phyloP scores from a whole-genome alignment of 2,113 vertebrate genomes.

The Triplophysa rosa region DNA sequence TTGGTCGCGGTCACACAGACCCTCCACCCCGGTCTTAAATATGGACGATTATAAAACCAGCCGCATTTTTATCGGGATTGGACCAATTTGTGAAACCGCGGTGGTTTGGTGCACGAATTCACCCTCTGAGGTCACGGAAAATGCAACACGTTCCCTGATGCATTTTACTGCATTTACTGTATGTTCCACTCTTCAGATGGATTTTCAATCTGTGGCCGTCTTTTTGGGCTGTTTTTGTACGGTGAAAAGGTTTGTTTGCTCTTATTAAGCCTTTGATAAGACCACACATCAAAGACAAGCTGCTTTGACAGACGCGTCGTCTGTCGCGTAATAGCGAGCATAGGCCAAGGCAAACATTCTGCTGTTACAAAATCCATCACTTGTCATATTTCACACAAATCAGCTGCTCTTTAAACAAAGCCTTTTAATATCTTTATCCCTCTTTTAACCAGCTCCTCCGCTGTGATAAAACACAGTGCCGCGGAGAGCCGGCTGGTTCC shows the following conservation, averaged over 20 bases:
- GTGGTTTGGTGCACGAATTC: conserved; percentile 55
- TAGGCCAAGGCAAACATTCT: conserved; percentile 46
- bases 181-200: conserved; percentile 62
- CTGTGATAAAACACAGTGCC: conserved; percentile 29
- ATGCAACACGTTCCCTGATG: conserved; percentile 60
- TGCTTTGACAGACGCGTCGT: conserved; percentile 39
- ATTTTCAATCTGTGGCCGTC: conserved; percentile 70
- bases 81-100: conserved; percentile 61
- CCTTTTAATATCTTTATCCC: conserved; percentile 48
- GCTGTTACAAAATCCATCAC: conserved; percentile 50
- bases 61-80: conserved; percentile 49
- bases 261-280: conserved; percentile 37
- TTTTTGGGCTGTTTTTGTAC: conserved; percentile 24
- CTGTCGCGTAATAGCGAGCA: conserved; percentile 19
- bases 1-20: conserved; percentile 3
- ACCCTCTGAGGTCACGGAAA: conserved; percentile 65
- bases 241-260: conserved; percentile 22
- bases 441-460: conserved; percentile 48
- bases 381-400: conserved; percentile 39
- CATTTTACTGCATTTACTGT: conserved; percentile 61
- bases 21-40: conserved; percentile 29
- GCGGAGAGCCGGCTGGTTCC: conserved; percentile 6
- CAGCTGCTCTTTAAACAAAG: conserved; percentile 52
- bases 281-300: conserved; percentile 34
- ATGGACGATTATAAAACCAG: conserved; percentile 47